Evolutionary conservation across 2,797 vertebrate species (phyloP).

Genomic region (Arrhamphus sclerolepis): DNA sequence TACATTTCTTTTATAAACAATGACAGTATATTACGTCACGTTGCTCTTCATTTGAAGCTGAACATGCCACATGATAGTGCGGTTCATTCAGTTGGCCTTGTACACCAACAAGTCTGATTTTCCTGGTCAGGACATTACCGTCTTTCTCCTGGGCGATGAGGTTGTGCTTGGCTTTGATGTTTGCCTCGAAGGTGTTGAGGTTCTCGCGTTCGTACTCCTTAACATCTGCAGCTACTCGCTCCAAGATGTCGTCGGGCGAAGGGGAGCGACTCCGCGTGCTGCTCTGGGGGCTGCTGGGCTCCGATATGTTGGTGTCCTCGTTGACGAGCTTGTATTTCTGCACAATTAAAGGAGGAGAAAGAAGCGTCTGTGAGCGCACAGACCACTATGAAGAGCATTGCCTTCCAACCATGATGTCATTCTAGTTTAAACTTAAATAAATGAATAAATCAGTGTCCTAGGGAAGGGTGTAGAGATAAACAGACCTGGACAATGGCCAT

Average conservation of each 20-base stretch:
- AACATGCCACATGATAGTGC: not conserved
- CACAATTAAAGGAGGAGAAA: not conserved
- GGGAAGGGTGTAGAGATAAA: not conserved
- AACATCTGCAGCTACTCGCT: slow-evolving; percentile 94
- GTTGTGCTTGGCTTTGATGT: slow-evolving; percentile 96
- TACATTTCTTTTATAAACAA: too few species aligned
- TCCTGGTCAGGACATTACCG: slow-evolving; percentile 72
- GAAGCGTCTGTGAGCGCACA: not conserved
- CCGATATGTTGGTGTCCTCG: slow-evolving; percentile 90
- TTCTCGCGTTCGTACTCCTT: slow-evolving; percentile 98
- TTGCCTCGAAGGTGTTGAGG: slow-evolving; percentile 95
- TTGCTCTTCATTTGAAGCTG: too few species aligned
- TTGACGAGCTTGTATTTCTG: slow-evolving; percentile 93
- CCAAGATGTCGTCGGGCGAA: slow-evolving; percentile 94
- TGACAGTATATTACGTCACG: too few species aligned
- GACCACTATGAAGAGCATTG: not conserved
- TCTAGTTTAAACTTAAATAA: not conserved
- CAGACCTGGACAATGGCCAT: slow-evolving; percentile 95
- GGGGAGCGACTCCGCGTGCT: slow-evolving; percentile 93
- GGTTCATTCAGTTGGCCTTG: slow-evolving; percentile 72
- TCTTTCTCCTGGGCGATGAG: slow-evolving; percentile 96
- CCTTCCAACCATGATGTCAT: too few species aligned
- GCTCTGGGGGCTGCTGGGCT: slow-evolving; percentile 96
- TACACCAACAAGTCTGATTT: slow-evolving; percentile 22
- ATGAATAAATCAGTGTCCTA: not conserved